Evolutionary conservation across 2,113 vertebrate species (phyloP).

Genomic region (Tupaia tana): DNA sequence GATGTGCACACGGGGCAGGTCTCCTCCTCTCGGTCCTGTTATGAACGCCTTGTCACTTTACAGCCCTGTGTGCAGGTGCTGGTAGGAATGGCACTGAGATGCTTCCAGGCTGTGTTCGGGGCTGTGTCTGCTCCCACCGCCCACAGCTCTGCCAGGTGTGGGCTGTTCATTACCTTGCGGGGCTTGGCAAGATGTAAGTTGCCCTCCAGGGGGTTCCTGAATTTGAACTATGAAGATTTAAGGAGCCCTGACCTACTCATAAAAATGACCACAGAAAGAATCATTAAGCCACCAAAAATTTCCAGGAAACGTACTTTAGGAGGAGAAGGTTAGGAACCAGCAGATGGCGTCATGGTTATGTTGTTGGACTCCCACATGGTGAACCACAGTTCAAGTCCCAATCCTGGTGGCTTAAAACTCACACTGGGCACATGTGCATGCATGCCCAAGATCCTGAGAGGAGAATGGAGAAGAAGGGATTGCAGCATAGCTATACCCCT

Average conservation of each 20-base stretch:
- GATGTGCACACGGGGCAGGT: accelerated
- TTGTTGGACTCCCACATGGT: too few relatives aligned
- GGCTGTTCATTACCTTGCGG: accelerated
- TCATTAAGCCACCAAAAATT: background rate
- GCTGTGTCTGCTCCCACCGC: accelerated
- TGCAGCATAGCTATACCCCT: too few relatives aligned
- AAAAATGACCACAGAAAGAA: background rate
- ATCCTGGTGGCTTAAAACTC: too few relatives aligned
- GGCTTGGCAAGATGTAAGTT: accelerated
- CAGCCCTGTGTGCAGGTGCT: background rate
- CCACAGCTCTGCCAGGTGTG: accelerated
- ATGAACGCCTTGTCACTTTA: accelerated
- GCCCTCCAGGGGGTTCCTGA: background rate
- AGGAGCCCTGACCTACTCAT: background rate
- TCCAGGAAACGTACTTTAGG: background rate
- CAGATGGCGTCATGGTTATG: too few relatives aligned
- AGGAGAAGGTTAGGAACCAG: background rate
- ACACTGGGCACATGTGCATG: too few relatives aligned
- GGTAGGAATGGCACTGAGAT: background rate
- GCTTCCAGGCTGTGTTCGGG: accelerated
- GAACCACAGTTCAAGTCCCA: too few relatives aligned
- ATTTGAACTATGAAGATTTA: background rate
- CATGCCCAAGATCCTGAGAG: too few relatives aligned
- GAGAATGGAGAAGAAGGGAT: too few relatives aligned
- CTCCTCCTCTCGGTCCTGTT: background rate